Evolutionary conservation across 2,888 invertebrate genomes (phyloP).

Genomic region (Amblyteles armatorius): DNA sequence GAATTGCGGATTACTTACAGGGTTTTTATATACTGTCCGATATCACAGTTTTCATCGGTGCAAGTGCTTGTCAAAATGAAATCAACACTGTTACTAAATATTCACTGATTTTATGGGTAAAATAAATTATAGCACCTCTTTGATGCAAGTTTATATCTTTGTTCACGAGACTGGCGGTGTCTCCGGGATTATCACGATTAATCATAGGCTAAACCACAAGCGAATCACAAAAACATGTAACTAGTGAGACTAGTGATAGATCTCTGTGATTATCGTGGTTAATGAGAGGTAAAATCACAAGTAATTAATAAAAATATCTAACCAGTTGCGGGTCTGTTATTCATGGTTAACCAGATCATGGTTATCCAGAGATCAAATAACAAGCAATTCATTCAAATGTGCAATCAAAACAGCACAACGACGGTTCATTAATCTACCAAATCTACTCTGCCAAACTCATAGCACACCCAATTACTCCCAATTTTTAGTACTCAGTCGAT

Average conservation of each 20-base stretch:
- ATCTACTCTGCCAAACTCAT: not conserved
- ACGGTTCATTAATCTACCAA: not conserved
- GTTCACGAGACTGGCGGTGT: not conserved
- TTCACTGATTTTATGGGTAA: not conserved
- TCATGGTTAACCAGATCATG: not conserved
- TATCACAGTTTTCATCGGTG: slow-evolving; percentile 82
- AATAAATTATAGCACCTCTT: not conserved
- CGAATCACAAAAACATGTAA: not conserved
- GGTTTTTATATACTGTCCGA: slow-evolving; percentile 80
- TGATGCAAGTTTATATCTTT: not conserved
- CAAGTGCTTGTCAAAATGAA: slow-evolving; percentile 82
- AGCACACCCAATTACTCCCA: not conserved
- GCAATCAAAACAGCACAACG: too few relatives aligned
- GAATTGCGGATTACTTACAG: slow-evolving; percentile 79
- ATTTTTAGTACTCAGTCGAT: slow-evolving; percentile 1
- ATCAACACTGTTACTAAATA: slow-evolving; percentile 63
- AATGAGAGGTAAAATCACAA: not conserved
- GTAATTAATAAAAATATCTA: not conserved
- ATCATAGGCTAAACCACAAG: not conserved
- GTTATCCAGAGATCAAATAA: not conserved
- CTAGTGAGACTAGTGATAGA: too few relatives aligned
- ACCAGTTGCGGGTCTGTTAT: not conserved
- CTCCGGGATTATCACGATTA: not conserved
- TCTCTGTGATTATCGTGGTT: not conserved
- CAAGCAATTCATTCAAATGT: not conserved